Conservation (phyloP, 2,888 invertebrate species). For the Sinopyrophorus schimmeli region DNA sequence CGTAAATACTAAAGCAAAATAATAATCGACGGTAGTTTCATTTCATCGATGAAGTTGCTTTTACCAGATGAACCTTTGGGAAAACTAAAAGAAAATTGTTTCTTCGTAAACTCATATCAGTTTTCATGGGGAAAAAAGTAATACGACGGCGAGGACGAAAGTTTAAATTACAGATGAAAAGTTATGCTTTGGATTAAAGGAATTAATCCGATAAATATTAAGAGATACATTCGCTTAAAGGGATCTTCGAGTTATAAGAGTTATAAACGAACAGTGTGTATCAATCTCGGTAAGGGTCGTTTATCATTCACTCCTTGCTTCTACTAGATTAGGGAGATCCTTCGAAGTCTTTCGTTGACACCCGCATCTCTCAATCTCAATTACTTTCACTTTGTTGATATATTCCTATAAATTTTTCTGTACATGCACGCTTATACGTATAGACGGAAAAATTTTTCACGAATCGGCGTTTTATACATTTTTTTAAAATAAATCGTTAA, state of each 20-base stretch:
- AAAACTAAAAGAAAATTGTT: slow-evolving; percentile 5
- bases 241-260: slow-evolving; percentile 11
- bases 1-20: too few species aligned
- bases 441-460: too few species aligned
- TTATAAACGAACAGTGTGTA: slow-evolving; percentile 20
- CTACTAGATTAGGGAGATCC: slow-evolving; percentile 22
- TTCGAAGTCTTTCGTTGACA: slow-evolving; percentile 21
- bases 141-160: too few species aligned
- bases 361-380: slow-evolving; percentile 25
- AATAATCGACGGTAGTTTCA: background rate
- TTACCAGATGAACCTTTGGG: background rate
- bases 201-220: slow-evolving; percentile 14
- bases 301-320: slow-evolving; percentile 28
- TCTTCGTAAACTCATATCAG: background rate
- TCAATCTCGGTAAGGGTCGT: slow-evolving; percentile 24
- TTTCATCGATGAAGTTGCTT: background rate
- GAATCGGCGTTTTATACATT: too few species aligned
- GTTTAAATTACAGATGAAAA: too few species aligned
- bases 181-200: too few species aligned
- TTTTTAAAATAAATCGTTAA: too few species aligned
- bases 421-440: too few species aligned
- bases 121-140: slow-evolving; percentile 1
- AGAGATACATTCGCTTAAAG: slow-evolving; percentile 8
- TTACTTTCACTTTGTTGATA: slow-evolving; percentile 26
- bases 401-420: slow-evolving; percentile 19